phyloP scores from a whole-genome alignment of 1,140 invertebrate species.

The Diabrotica undecimpunctata region DNA sequence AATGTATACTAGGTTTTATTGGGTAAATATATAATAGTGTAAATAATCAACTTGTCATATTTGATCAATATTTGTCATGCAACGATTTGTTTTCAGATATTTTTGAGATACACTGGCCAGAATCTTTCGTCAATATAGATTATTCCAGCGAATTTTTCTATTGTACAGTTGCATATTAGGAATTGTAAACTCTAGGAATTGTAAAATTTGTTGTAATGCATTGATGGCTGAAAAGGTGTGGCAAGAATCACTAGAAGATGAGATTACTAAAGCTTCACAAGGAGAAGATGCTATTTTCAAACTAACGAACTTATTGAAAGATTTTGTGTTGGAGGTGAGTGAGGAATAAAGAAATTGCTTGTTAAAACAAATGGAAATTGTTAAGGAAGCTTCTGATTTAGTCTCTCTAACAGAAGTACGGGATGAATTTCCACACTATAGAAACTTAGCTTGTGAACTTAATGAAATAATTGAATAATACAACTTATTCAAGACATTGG shows the following conservation, averaged over 20 bases:
- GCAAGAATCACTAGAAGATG: constrained; percentile 28
- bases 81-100: too few relatives aligned
- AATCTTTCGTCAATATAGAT: too few relatives aligned
- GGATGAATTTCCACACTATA: constrained; percentile 38
- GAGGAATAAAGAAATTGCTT: constrained; percentile 39
- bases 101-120: too few relatives aligned
- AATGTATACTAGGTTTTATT: too few relatives aligned
- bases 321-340: constrained; percentile 33
- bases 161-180: too few relatives aligned
- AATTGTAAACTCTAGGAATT: too few relatives aligned
- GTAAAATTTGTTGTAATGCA: constrained; percentile 4
- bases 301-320: constrained; percentile 34
- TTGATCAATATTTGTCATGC: too few relatives aligned
- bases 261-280: constrained; percentile 29
- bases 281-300: constrained; percentile 33
- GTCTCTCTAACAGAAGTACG: constrained; percentile 33
- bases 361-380: constrained; percentile 41
- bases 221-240: not conserved
- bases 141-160: too few relatives aligned
- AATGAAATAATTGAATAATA: constrained; percentile 39
- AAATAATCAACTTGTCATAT: too few relatives aligned
- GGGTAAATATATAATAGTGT: too few relatives aligned
- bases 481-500: constrained; percentile 34
- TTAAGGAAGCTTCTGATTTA: constrained; percentile 24
- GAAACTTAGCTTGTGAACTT: constrained; percentile 35